Evolutionary conservation across 2,888 invertebrate species (phyloP).

Genomic region (Acronicta alni): DNA sequence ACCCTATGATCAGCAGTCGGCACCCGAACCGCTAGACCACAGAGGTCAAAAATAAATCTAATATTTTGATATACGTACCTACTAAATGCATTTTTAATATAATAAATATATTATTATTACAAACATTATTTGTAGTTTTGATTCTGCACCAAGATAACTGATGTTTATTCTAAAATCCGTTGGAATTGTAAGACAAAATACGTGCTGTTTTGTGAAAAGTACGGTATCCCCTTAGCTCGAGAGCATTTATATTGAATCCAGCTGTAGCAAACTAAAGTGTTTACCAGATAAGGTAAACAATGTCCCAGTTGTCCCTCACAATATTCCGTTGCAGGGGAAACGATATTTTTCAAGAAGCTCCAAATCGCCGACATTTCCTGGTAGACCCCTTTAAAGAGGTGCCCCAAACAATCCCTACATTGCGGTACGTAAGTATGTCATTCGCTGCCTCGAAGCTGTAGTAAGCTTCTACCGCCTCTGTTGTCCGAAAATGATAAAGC

Average conservation of each 20-base stretch:
- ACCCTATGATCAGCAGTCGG: too few relatives aligned
- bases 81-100: too few relatives aligned
- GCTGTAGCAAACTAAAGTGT: constrained; percentile 54
- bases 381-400: constrained; percentile 65
- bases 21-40: too few relatives aligned
- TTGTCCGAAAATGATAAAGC: constrained; percentile 85
- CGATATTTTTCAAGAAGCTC: constrained; percentile 73
- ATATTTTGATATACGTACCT: too few relatives aligned
- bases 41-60: too few relatives aligned
- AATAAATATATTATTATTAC: too few relatives aligned
- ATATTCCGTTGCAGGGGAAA: constrained; percentile 65
- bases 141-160: constrained; percentile 11
- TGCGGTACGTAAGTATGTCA: constrained; percentile 67
- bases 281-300: constrained; percentile 65
- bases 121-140: constrained; percentile 13
- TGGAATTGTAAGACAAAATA: constrained; percentile 32
- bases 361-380: constrained; percentile 73
- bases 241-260: constrained; percentile 44
- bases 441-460: constrained; percentile 69
- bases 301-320: constrained; percentile 62
- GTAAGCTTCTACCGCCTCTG: constrained; percentile 77
- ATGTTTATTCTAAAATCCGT: constrained; percentile 30
- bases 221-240: constrained; percentile 25
- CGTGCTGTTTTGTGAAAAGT: constrained; percentile 33
- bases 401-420: constrained; percentile 68